Base-by-base conservation (phyloP, 2,888 invertebrate genomes). In the Temnothorax unifasciatus region DNA sequence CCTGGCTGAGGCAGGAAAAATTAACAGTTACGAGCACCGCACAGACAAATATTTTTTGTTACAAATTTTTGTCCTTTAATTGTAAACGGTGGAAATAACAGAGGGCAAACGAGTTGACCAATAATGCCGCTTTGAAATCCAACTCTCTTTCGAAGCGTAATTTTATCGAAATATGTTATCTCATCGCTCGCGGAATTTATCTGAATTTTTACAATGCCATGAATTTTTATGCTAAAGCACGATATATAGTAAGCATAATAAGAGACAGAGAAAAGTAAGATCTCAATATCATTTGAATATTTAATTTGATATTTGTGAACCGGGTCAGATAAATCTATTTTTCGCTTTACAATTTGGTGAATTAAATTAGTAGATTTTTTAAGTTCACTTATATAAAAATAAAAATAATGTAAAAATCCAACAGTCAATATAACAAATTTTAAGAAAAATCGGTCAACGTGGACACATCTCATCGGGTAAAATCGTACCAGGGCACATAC, bases 71-170 rank as follows among this genome's bases (percentile, higher is more conserved):
- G 18, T 15, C 29, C 38, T 71, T 47, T 47, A 68, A 79, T 57
- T 57, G 38, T 69, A 29, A 71, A 79, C 18, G 34, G 13, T 6
- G 11, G 3, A 69, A 71, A 68, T 54, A 68, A 79, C 71, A 44
- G 44, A 71, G 15, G 15, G 44, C 66, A 3, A 34, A 21, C 29
- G 21, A 47, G 3, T 15, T 44, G 29, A 71, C 47, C 34, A 25
- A 71, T 71, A 59, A 79, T 18, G 2, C 6, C 59, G 13, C 73
- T 79, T 59, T 79, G 57, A 71, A 59, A 71, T 71, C 21, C 4
- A 34, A 61, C 50, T 59, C 47, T 15, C 47, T 71, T 79, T 79
- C 71, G n/a, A 68, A 41, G 15, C 13, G 21, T 18, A 79, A 79
- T 71, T 77, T 57, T 5, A 71, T n/a, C 21, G 57, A 41, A 2